Percentiles rank a stretch among this genome's conserved stretches.
These are phyloP conservation scores for Trachelus iudaicus DNA, from an alignment of 2,888 invertebrate species.

Conservation along the genomic window DNA sequence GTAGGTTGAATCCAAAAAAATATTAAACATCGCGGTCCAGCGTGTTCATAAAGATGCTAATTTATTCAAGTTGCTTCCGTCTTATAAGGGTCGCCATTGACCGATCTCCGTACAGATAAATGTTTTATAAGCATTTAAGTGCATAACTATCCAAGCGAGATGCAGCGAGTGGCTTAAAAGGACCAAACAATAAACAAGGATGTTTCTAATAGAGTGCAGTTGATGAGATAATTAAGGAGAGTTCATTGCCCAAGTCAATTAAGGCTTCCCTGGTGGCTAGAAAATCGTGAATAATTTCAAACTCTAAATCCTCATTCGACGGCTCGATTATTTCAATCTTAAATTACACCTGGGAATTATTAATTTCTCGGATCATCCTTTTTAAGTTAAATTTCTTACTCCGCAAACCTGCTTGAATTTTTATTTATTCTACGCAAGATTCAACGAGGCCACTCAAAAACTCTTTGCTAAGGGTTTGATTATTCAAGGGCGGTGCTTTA, in stretches of 20 bases:
- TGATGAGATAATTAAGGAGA: not conserved
- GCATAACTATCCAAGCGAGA: not conserved
- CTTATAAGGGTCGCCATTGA: not conserved
- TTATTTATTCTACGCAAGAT: not conserved
- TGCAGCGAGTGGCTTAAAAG: not conserved
- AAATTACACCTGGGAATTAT: not conserved
- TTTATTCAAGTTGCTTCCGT: not conserved
- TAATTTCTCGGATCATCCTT: not conserved
- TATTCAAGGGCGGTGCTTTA: not conserved
- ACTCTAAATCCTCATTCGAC: not conserved
- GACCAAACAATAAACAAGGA: not conserved
- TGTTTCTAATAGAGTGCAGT: not conserved
- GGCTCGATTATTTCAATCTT: not conserved
- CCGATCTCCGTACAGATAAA: not conserved
- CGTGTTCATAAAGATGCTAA: not conserved
- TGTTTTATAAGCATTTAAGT: no score
- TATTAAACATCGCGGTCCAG: not conserved
- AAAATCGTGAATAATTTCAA: not conserved
- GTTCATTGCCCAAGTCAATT: not conserved
- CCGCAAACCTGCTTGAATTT: not conserved
- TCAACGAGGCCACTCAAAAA: not conserved
- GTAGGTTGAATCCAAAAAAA: not conserved
- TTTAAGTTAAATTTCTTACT: not conserved
- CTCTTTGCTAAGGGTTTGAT: not conserved
- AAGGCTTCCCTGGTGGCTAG: not conserved